A percentile compares a stretch with the other conserved stretches of the same genome.
Conservation (phyloP, 1,140 invertebrate species). For the Cataglyphis hispanica region DNA sequence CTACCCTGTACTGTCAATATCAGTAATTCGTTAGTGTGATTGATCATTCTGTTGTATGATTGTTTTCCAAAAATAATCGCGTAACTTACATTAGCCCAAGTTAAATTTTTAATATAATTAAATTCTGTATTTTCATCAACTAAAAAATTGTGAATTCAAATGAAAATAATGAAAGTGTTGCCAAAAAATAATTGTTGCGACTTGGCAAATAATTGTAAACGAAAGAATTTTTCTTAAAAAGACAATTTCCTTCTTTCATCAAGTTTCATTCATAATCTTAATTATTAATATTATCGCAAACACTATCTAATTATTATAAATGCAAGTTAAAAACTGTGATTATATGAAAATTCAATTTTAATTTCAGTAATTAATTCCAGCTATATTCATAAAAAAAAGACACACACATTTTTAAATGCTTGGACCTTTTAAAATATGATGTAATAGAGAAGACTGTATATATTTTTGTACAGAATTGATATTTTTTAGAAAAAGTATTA, state of each 20-base stretch:
- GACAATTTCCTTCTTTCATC: neutral
- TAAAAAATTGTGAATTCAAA: constrained; percentile 18
- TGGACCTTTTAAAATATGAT: too few relatives aligned
- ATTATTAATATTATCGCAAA: too few relatives aligned
- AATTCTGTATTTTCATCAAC: constrained; percentile 3
- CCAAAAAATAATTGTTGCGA: constrained; percentile 42
- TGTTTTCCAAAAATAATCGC: neutral
- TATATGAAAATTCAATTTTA: too few relatives aligned
- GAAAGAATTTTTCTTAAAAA: neutral
- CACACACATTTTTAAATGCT: too few relatives aligned
- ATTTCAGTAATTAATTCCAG: too few relatives aligned
- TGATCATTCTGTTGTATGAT: neutral
- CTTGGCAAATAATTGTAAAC: constrained; percentile 37
- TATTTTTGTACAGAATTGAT: neutral
- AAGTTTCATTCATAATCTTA: too few relatives aligned
- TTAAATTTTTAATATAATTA: constrained; percentile 4
- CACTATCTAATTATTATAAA: too few relatives aligned
- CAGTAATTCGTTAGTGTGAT: neutral
- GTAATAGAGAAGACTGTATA: neutral
- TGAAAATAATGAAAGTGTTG: constrained; percentile 21
- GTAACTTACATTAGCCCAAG: neutral
- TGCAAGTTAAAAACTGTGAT: too few relatives aligned
- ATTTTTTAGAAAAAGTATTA: neutral
- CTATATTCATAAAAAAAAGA: too few relatives aligned
- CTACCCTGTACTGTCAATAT: neutral